Conservation (phyloP, 2,113 vertebrate species). For the Sylvia atricapilla region DNA sequence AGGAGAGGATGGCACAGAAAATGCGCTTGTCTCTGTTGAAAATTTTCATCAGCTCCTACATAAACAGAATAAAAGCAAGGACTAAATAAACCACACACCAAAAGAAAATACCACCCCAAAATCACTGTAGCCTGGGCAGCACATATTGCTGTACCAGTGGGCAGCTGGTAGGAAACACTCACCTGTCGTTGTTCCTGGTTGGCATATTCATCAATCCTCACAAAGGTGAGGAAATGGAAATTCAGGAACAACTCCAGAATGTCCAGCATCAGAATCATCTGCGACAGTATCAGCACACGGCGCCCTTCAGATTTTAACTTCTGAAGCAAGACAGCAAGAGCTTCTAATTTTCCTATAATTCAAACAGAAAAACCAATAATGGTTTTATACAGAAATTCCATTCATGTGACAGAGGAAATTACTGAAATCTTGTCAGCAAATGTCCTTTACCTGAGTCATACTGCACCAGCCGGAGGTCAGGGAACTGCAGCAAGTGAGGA, state of each 20-base stretch:
- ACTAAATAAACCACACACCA: background rate
- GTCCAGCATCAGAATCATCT: conserved; percentile 92
- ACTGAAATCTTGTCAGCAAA: background rate
- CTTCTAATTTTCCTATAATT: conserved; percentile 90
- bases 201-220: conserved; percentile 92
- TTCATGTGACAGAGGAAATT: background rate
- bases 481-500: conserved; percentile 74
- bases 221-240: conserved; percentile 86
- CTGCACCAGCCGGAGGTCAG: conserved; percentile 88
- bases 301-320: conserved; percentile 88
- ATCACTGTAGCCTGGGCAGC: background rate
- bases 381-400: background rate
- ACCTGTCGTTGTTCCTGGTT: conserved; percentile 88
- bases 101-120: background rate
- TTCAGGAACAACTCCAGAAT: conserved; percentile 89
- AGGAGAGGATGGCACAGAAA: conserved; percentile 91
- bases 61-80: background rate
- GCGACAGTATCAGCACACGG: conserved; percentile 90
- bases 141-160: background rate
- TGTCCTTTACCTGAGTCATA: conserved; percentile 88
- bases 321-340: conserved; percentile 88
- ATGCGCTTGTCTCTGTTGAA: conserved; percentile 88
- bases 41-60: conserved; percentile 84
- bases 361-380: background rate
- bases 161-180: background rate